phyloP scores from a whole-genome alignment of 1,140 invertebrate genomes.

The Drosophila paulistorum region DNA sequence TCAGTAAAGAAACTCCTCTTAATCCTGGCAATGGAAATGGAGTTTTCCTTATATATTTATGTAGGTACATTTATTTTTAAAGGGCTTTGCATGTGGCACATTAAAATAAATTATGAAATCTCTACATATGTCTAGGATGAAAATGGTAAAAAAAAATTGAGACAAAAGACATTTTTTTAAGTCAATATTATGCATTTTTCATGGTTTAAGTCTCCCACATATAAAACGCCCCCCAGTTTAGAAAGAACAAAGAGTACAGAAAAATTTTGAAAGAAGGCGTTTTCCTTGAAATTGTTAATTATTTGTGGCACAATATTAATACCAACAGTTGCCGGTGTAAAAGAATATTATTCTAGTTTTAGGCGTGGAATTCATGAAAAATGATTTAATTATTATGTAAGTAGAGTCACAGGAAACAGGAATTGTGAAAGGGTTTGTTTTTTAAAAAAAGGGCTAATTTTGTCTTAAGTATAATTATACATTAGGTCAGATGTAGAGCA shows the following conservation, averaged over 20 bases:
- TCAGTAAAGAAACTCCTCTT: conserved; percentile 41
- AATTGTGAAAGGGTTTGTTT: no score
- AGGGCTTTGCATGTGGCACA: conserved; percentile 65
- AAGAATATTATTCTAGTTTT: not conserved
- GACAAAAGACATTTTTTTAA: not conserved
- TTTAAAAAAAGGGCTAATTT: no score
- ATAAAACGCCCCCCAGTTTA: not conserved
- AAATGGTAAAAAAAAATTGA: conserved; percentile 29
- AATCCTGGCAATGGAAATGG: conserved; percentile 44
- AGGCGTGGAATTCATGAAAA: not conserved
- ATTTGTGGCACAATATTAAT: not conserved
- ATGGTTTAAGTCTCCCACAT: conserved; percentile 34
- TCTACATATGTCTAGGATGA: conserved; percentile 60
- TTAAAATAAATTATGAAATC: conserved; percentile 69
- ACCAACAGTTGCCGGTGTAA: not conserved
- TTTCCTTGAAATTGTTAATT: not conserved
- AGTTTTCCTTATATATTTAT: not conserved
- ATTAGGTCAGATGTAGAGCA: no score
- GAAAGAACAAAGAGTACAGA: not conserved
- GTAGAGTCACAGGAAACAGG: no score
- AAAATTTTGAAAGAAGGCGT: not conserved
- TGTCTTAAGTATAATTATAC: no score
- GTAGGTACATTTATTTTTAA: not conserved
- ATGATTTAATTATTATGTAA: no score
- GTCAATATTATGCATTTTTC: conserved; percentile 32